These are phyloP conservation scores for Acanthacorydalis orientalis DNA, from an alignment of 2,888 invertebrate species.

Conservation along the genomic window DNA sequence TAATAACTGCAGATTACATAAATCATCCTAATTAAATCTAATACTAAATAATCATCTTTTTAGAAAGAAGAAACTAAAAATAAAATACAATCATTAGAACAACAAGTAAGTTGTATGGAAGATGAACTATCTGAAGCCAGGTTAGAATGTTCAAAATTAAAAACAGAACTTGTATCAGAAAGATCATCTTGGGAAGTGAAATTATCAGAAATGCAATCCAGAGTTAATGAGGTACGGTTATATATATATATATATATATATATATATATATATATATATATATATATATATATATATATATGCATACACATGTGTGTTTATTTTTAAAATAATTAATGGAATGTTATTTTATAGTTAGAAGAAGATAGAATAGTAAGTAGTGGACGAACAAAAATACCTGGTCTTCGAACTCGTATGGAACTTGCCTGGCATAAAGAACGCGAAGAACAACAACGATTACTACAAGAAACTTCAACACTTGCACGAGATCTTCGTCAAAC, in stretches of 20 bases:
- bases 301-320: neutral
- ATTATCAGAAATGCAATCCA: conserved; percentile 74
- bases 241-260: neutral
- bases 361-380: conserved; percentile 71
- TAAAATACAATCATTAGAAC: conserved; percentile 58
- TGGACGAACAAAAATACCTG: conserved; percentile 72
- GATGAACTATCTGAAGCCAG: conserved; percentile 77
- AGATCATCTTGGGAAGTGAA: conserved; percentile 73
- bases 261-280: neutral
- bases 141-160: conserved; percentile 63
- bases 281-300: neutral
- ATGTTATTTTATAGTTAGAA: conserved; percentile 41
- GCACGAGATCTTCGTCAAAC: conserved; percentile 78
- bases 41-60: conserved; percentile 4
- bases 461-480: conserved; percentile 80
- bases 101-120: conserved; percentile 70
- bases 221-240: conserved; percentile 53
- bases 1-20: too few relatives aligned
- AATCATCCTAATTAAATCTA: too few relatives aligned
- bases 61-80: conserved; percentile 52
- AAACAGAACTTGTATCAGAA: conserved; percentile 81
- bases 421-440: conserved; percentile 89
- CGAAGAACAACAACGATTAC: conserved; percentile 75
- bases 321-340: neutral
- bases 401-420: conserved; percentile 73